Conservation (phyloP, 1,140 invertebrate genomes). For the Telenomus remus region DNA sequence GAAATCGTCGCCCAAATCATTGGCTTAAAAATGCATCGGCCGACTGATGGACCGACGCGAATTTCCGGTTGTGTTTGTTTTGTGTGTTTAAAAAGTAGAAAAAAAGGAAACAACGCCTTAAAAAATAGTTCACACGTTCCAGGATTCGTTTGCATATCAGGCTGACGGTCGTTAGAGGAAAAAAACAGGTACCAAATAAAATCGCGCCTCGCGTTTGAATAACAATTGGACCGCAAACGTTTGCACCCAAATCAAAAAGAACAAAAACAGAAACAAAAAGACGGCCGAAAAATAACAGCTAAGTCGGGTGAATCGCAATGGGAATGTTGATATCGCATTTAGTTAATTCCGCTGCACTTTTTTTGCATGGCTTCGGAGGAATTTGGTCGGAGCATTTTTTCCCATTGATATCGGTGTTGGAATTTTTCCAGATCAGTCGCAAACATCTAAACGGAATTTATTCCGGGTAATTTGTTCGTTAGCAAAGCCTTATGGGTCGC, state of each 20-base stretch:
- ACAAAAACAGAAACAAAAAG: not conserved
- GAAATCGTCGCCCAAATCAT: too few species aligned
- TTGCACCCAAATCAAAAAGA: not conserved
- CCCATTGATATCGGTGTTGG: slow-evolving; percentile 62
- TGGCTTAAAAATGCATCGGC: not conserved
- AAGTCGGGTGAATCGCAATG: too few species aligned
- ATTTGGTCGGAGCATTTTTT: slow-evolving; percentile 1
- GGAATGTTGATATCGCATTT: not conserved
- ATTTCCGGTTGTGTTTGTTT: slow-evolving; percentile 16
- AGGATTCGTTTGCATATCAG: not conserved
- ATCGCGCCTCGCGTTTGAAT: not conserved
- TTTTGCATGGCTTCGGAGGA: slow-evolving; percentile 10
- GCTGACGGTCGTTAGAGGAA: not conserved
- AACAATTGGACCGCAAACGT: not conserved
- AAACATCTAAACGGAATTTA: slow-evolving; percentile 61
- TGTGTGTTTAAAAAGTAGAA: slow-evolving; percentile 1
- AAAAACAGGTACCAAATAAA: not conserved
- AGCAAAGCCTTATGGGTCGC: slow-evolving; percentile 38
- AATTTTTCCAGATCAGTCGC: slow-evolving; percentile 62
- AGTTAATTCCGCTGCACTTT: not conserved
- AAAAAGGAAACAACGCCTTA: slow-evolving; percentile 10
- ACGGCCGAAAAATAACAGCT: too few species aligned
- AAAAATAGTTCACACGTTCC: slow-evolving; percentile 32
- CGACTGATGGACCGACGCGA: slow-evolving; percentile 3
- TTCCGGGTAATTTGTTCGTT: slow-evolving; percentile 64